A percentile compares a stretch with the other conserved stretches of the same genome.
These are phyloP conservation scores for Drosophila sucinea DNA, from an alignment of 1,140 invertebrate species.

Conservation along the genomic window DNA sequence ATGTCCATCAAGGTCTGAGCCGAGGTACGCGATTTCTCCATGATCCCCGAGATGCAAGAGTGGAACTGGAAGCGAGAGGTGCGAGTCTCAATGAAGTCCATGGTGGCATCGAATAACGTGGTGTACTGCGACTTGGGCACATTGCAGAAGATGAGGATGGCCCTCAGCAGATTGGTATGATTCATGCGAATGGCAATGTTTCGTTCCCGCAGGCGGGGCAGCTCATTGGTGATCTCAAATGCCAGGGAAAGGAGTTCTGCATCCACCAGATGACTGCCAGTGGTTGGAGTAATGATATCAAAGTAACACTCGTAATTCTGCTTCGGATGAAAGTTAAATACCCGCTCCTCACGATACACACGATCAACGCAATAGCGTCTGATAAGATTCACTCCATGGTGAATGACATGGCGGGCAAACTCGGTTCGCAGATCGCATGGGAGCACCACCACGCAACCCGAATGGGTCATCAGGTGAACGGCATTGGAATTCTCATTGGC, in stretches of 20 bases:
- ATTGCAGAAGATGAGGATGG: constrained; percentile 91
- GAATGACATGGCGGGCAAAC: constrained; percentile 93
- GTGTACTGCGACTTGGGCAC: constrained; percentile 89
- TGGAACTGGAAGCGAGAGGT: constrained; percentile 88
- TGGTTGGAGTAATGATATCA: constrained; percentile 92
- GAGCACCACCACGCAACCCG: constrained; percentile 90
- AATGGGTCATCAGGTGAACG: constrained; percentile 93
- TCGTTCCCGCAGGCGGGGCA: constrained; percentile 87
- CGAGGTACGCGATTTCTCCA: constrained; percentile 88
- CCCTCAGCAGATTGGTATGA: constrained; percentile 91
- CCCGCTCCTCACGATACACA: constrained; percentile 93
- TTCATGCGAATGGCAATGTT: constrained; percentile 92
- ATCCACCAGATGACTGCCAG: constrained; percentile 90
- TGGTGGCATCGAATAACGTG: constrained; percentile 68
- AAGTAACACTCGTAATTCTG: constrained; percentile 96
- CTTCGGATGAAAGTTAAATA: constrained; percentile 93
- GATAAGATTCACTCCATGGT: constrained; percentile 90
- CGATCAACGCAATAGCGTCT: constrained; percentile 93
- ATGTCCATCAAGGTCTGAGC: constrained; percentile 88
- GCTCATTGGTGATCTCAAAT: constrained; percentile 90
- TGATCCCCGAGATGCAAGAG: constrained; percentile 87
- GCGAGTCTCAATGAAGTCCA: constrained; percentile 84
- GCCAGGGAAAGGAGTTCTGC: constrained; percentile 92
- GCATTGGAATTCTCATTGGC: constrained; percentile 80
- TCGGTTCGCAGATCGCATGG: constrained; percentile 91